Evolutionary conservation across 2,888 invertebrate genomes (phyloP), one percentile per base, ranked within the genome.

Genomic region (Bellardia pandia): DNA sequence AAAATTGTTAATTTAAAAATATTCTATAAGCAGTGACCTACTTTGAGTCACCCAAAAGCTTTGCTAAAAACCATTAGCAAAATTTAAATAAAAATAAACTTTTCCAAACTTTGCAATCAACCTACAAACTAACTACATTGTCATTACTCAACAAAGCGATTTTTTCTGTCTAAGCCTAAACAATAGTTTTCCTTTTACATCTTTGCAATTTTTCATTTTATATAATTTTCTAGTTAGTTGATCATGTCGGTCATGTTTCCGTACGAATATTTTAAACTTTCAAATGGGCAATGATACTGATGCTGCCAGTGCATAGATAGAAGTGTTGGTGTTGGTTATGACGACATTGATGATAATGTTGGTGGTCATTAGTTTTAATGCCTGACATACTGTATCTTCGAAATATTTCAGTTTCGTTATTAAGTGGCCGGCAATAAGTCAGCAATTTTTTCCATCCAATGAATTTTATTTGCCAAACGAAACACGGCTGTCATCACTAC

Each of bases 401-500:
- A n/a, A 37, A 62, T 75, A 62, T 51, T 33, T 48, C n/a, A 75
- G 62, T 37, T 48, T 42, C 40, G 23, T 53, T 77, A 56, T 66
- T 66, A 77, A 77, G 77, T 77, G 53, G n/a, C 42, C 77, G 13
- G 66, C 66, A 66, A 66, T 76, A 77, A 56, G 66, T 77, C 77
- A 76, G 51, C 77, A 77, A 64, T 40, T 56, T 77, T 14, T 53
- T 42, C 23, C 23, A 42, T 33, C 40, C 53, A 66, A 56, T 66
- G 66, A 77, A 8, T 66, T 42, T 77, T 37, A 40, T 77, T 56
- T 42, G 30, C 6, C 40, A 56, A 66, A 77, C n/a, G 53, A 66
- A 53, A 23, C 6, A 42, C 5, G 3, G 11, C 11, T 30, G 9
- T 9, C 6, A 16, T 23, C 23, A 40, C 11, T 23, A 13, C 13